Conservation (phyloP, 2,797 vertebrate species). For the Pangasius djambal region DNA sequence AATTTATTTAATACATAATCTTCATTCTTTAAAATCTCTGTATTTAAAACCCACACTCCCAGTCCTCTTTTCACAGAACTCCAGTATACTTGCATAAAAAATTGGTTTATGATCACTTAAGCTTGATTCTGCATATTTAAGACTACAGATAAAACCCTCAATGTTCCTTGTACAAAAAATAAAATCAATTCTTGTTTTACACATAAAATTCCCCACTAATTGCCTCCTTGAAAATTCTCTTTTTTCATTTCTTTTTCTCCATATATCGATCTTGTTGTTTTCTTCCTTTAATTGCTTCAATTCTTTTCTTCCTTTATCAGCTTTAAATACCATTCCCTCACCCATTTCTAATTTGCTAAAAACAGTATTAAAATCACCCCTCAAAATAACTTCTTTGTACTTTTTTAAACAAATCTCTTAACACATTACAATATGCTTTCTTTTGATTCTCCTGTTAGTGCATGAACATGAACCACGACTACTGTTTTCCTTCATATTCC, state of each 20-base stretch:
- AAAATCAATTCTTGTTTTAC: conserved; percentile 8
- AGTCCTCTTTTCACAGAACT: background rate
- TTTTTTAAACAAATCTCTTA: no score
- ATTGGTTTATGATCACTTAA: conserved; percentile 6
- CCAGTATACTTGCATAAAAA: background rate
- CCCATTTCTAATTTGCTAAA: background rate
- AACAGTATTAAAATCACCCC: conserved; percentile 20
- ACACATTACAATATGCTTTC: background rate
- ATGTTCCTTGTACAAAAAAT: background rate
- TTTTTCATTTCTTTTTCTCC: conserved; percentile 19
- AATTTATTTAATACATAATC: background rate
- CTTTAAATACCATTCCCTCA: background rate
- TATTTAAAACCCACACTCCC: background rate
- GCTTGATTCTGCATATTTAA: background rate
- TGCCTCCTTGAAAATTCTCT: background rate
- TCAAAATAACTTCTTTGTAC: background rate
- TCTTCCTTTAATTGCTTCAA: background rate
- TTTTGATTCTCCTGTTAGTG: background rate
- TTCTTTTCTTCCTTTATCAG: background rate
- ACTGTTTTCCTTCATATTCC: background rate
- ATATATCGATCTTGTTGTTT: background rate
- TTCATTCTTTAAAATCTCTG: background rate
- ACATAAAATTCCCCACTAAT: background rate
- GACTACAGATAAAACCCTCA: background rate
- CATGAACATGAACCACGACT: background rate